These are phyloP conservation scores for Pseudococcus longispinus DNA, from an alignment of 2,888 invertebrate genomes.

Conservation along the genomic window DNA sequence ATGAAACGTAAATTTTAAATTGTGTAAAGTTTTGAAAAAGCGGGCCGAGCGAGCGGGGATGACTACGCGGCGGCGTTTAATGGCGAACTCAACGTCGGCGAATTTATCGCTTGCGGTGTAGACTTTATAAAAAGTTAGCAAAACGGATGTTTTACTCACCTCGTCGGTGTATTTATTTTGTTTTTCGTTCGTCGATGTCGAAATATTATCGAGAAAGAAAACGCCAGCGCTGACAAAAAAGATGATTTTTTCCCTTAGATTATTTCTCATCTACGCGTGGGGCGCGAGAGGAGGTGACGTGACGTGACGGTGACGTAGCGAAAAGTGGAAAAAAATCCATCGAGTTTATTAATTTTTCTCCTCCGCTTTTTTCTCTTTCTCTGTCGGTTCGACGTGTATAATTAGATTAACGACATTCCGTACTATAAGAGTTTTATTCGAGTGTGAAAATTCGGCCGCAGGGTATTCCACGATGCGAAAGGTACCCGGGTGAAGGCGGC, in stretches of 20 bases:
- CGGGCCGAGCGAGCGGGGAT: neutral
- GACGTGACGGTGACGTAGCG: neutral
- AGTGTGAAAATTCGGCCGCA: conserved; percentile 31
- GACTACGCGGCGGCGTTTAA: neutral
- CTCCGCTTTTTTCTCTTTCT: neutral
- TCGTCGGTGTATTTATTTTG: neutral
- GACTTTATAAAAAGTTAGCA: conserved; percentile 27
- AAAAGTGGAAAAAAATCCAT: neutral
- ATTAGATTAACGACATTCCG: neutral
- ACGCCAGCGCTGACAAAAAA: neutral
- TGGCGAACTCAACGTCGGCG: neutral
- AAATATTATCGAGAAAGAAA: neutral
- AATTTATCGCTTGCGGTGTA: conserved; percentile 37
- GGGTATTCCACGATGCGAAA: neutral
- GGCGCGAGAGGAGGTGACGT: too few species aligned
- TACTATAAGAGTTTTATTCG: conserved; percentile 6
- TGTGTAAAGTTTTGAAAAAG: conserved; percentile 8
- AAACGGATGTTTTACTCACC: conserved; percentile 25
- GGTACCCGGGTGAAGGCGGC: neutral
- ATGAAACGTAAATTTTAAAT: conserved; percentile 45
- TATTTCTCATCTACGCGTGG: neutral
- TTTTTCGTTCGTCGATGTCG: neutral
- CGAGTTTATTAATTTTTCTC: conserved; percentile 13
- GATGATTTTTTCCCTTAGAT: neutral
- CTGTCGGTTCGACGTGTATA: neutral